These are phyloP conservation scores for Nemopilema nomurai DNA, from an alignment of 30 jellyfish, hydroid and myxozoan genomes.

Conservation along the genomic window DNA sequence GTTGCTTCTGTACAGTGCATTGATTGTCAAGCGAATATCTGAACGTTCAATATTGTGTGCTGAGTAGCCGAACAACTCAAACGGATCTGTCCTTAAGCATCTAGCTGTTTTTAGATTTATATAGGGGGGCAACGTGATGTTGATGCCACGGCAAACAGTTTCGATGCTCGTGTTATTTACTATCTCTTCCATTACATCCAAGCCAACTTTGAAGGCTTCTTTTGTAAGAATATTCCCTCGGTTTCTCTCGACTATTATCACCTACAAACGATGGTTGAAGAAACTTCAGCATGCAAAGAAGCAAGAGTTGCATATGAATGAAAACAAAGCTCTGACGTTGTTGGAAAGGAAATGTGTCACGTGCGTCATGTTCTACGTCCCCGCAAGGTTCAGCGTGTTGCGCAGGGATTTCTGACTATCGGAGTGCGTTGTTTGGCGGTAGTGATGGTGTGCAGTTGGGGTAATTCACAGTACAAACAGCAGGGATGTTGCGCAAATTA, in stretches of 20 bases:
- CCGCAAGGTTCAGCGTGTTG: no score
- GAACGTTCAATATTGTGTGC: background rate
- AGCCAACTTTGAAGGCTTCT: background rate
- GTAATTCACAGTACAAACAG: no score
- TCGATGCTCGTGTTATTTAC: constrained; percentile 14
- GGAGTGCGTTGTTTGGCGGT: no score
- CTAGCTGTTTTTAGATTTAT: constrained; percentile 9
- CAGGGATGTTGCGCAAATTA: no score
- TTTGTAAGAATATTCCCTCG: constrained; percentile 14
- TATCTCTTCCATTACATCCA: constrained; percentile 20
- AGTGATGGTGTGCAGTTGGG: no score
- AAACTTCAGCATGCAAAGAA: no score
- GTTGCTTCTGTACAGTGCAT: background rate
- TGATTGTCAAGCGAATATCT: background rate
- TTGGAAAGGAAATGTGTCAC: no score
- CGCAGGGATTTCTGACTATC: no score
- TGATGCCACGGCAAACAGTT: background rate
- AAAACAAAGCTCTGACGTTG: no score
- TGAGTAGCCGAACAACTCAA: constrained; percentile 25
- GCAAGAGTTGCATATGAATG: no score
- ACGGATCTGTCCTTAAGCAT: constrained; percentile 29
- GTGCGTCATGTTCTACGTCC: no score
- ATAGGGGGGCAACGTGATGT: background rate
- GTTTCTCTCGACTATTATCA: background rate
- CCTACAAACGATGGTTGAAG: no score